A percentile compares a stretch with the other conserved stretches of the same genome.
Evolutionary conservation across 2,113 vertebrate species (phyloP).

Genomic region (Heterotilapia buettikoferi): DNA sequence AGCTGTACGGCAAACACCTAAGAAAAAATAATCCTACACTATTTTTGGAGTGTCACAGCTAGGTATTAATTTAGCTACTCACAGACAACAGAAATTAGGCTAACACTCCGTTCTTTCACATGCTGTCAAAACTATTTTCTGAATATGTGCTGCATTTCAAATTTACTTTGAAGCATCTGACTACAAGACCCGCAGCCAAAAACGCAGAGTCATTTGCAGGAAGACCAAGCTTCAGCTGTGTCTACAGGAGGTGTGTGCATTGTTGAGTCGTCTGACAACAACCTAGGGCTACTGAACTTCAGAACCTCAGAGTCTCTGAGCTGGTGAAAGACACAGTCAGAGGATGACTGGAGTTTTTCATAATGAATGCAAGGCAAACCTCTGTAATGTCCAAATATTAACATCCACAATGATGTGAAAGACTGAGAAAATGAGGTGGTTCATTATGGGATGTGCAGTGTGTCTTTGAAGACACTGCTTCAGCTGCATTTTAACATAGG

Average conservation of each 20-base stretch:
- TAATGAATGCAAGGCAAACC: not conserved
- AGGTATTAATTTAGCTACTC: not conserved
- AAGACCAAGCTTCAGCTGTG: conserved; percentile 33
- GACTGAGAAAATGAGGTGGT: not conserved
- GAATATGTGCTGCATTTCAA: conserved; percentile 17
- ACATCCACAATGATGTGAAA: not conserved
- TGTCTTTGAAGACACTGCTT: not conserved
- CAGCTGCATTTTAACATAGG: not conserved
- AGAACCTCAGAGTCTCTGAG: not conserved
- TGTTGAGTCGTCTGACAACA: conserved; percentile 17
- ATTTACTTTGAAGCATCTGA: conserved; percentile 18
- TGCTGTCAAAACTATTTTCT: conserved; percentile 9
- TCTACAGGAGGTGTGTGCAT: conserved; percentile 14
- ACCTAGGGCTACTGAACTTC: not conserved
- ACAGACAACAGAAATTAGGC: conserved; percentile 13
- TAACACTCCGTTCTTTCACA: conserved; percentile 2
- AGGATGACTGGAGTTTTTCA: not conserved
- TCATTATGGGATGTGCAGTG: not conserved
- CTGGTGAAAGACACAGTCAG: not conserved
- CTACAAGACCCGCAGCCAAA: conserved; percentile 28
- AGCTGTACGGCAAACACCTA: conserved; percentile 4
- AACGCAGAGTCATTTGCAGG: conserved; percentile 41
- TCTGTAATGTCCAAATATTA: not conserved
- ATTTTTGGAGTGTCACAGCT: conserved; percentile 1
- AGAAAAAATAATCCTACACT: not conserved